Conservation (phyloP, 2,888 invertebrate genomes). For the Drosophila affinis region DNA sequence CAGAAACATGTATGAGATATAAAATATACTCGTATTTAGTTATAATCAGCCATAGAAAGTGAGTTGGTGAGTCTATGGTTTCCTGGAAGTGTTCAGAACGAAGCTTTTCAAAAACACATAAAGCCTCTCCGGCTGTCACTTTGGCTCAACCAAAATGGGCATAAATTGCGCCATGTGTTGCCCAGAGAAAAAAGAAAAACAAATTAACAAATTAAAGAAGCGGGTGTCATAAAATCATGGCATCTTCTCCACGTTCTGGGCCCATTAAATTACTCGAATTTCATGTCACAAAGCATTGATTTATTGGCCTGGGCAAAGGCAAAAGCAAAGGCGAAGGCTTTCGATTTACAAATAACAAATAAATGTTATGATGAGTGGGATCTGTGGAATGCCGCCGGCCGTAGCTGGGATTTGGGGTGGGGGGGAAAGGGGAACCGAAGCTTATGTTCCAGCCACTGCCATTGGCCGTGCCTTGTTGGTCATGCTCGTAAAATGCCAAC, state of each 20-base stretch:
- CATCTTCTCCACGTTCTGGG: conserved; percentile 2
- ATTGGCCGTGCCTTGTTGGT: conserved; percentile 50
- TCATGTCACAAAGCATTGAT: conserved; percentile 75
- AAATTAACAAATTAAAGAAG: conserved; percentile 78
- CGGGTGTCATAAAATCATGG: conserved; percentile 74
- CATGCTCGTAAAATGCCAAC: conserved; percentile 75
- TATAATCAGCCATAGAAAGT: conserved; percentile 32
- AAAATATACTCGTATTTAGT: conserved; percentile 6
- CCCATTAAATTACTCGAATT: conserved; percentile 69
- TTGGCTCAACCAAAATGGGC: conserved; percentile 49
- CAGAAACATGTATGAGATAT: conserved; percentile 22
- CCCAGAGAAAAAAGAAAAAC: conserved; percentile 45
- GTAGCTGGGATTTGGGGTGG: conserved; percentile 16
- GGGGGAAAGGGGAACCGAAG: conserved; percentile 21
- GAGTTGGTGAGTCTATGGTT: conserved; percentile 34
- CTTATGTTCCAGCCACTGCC: conserved; percentile 4
- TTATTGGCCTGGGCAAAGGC: conserved; percentile 64
- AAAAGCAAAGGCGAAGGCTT: conserved; percentile 57
- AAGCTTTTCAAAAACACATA: conserved; percentile 60
- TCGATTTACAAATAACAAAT: conserved; percentile 80
- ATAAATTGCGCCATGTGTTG: conserved; percentile 74
- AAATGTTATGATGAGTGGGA: conserved; percentile 78
- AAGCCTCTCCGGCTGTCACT: conserved; percentile 54
- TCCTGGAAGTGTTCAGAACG: conserved; percentile 57
- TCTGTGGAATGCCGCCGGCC: conserved; percentile 79